Evolutionary conservation across 2,888 invertebrate species (phyloP).

Genomic region (Ligdia adustata): DNA sequence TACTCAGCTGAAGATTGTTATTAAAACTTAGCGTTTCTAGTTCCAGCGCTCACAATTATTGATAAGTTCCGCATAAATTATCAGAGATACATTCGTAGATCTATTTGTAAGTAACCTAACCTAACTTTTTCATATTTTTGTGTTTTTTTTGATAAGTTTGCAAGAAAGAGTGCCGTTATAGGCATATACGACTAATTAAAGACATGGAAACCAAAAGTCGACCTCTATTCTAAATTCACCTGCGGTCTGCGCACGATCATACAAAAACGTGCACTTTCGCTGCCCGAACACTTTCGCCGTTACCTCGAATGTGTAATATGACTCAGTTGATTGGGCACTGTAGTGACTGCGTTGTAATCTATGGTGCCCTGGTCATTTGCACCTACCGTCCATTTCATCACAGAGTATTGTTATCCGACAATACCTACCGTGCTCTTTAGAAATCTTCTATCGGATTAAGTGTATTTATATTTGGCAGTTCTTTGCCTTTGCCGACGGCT

Average conservation of each 20-base stretch:
- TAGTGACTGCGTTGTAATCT: neutral
- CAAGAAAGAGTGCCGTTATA: too few species aligned
- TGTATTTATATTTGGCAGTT: slow-evolving; percentile 12
- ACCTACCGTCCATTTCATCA: slow-evolving; percentile 31
- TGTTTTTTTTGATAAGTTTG: too few species aligned
- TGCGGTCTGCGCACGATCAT: slow-evolving; percentile 36
- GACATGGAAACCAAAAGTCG: slow-evolving; percentile 36
- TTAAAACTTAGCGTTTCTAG: too few species aligned
- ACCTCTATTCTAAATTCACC: slow-evolving; percentile 51
- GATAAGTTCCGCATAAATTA: too few species aligned
- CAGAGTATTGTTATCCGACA: slow-evolving; percentile 30
- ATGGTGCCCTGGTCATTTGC: slow-evolving; percentile 27
- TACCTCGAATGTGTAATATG: slow-evolving; percentile 56
- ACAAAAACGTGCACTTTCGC: slow-evolving; percentile 61
- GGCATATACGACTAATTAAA: too few species aligned
- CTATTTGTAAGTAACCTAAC: too few species aligned
- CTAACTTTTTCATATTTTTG: too few species aligned
- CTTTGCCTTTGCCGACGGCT: neutral
- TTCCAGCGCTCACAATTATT: too few species aligned
- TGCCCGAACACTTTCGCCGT: slow-evolving; percentile 69
- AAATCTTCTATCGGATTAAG: slow-evolving; percentile 24
- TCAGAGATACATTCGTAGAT: too few species aligned
- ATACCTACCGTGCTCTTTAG: slow-evolving; percentile 20
- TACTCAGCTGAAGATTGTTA: too few species aligned
- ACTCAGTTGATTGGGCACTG: slow-evolving; percentile 56